Base-by-base conservation (phyloP, 2,113 vertebrate species). In the Helogale parvula region DNA sequence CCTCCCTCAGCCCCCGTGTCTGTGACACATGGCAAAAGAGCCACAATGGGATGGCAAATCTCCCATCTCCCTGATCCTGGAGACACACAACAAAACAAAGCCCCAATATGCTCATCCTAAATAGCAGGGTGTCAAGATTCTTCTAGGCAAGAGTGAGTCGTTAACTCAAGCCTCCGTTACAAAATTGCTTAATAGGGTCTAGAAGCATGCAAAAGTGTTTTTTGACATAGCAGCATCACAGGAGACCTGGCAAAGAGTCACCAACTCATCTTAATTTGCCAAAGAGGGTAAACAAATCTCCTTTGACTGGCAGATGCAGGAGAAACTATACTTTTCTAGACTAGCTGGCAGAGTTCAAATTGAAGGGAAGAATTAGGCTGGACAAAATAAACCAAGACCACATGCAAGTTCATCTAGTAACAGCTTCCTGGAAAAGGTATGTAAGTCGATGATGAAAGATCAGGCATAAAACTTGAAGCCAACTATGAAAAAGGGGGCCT, bases 241-340 rank as follows among this genome's bases (percentile, higher is more conserved):
- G 63, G 23, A 86, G 68, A 74, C 31, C 85, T 84, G 52, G 80
- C 60, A 93, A 81, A 95, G 89, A 74, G 54, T 92, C 69, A 77
- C 74, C 54, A 84, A 96, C 69, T 90, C 29, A 4, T 93, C 50
- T 93, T 97, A 80, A 97, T 96, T 97, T 90, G 79, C n/a, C 87
- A 97, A 93, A 68, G 17, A 17, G n/a, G 68, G 52, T 88, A 97
- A 98, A 98, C 97, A 98, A 97, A 96, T 38, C 71, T 92, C 92
- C 52, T 97, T 60, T 97, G 96, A 98, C 76, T 97, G 96, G 71
- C 96, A 96, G 68, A 96, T 81, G 66, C 23, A 88, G 57, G 63
- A 90, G 80, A 98, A 97, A 96, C 96, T 97, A 96, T 96, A 98
- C 76, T 98, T 96, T 97, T 92, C 92, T 92, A 54, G 90, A 92